phyloP scores from a whole-genome alignment of 2,888 invertebrate genomes.

The Drosophila subquinaria region DNA sequence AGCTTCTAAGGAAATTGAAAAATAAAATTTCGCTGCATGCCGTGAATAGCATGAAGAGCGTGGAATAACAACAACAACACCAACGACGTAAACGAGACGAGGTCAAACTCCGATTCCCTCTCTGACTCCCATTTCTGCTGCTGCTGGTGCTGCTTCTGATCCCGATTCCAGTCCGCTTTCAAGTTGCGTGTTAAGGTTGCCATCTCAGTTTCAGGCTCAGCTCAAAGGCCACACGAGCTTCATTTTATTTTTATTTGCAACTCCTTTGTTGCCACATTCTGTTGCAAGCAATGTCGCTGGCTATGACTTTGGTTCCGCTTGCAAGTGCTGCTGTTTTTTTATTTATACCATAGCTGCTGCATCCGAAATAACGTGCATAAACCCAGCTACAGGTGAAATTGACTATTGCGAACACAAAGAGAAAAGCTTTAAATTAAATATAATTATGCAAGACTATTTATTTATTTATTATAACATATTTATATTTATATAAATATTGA shows the following conservation, averaged over 20 bases:
- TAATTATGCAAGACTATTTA: too few relatives aligned
- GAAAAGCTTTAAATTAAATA: not conserved
- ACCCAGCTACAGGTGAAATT: conserved; percentile 38
- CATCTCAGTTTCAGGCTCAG: conserved; percentile 17
- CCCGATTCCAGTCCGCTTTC: conserved; percentile 17
- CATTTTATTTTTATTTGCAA: conserved; percentile 45
- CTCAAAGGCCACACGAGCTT: conserved; percentile 52
- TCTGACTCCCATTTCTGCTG: not conserved
- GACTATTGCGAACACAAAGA: conserved; percentile 12
- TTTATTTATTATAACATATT: too few relatives aligned
- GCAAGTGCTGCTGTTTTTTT: conserved; percentile 51
- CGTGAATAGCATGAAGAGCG: conserved; percentile 41
- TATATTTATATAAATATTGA: too few relatives aligned
- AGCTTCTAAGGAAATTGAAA: conserved; percentile 73
- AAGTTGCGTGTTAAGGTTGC: conserved; percentile 46
- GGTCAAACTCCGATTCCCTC: not conserved
- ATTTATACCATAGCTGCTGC: conserved; percentile 68
- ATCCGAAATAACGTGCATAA: conserved; percentile 43
- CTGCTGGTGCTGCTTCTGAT: conserved; percentile 5
- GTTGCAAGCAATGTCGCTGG: conserved; percentile 38
- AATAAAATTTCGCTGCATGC: conserved; percentile 56
- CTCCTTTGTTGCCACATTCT: conserved; percentile 48
- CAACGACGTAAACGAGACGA: too few relatives aligned
- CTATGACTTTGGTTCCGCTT: conserved; percentile 27
- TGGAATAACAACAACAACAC: conserved; percentile 6